Evolutionary conservation across 2,113 vertebrate species (phyloP).

Genomic region (Lucifuga dentata): DNA sequence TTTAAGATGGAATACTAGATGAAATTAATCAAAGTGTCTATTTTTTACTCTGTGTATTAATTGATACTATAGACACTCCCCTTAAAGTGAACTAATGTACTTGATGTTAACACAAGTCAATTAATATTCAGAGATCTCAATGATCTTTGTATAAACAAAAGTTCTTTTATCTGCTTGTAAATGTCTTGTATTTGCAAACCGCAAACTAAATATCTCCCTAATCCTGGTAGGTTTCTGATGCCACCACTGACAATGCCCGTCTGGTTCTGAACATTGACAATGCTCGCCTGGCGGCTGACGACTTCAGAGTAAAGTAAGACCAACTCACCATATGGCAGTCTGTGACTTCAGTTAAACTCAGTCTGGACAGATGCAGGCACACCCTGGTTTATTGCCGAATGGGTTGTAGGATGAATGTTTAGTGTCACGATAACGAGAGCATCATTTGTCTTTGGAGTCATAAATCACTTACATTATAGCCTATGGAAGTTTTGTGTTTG

Average conservation of each 20-base stretch:
- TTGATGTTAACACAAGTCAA: too few species aligned
- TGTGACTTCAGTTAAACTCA: slow-evolving; percentile 34
- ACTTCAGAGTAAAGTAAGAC: slow-evolving; percentile 85
- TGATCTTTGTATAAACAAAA: too few species aligned
- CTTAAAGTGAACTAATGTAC: too few species aligned
- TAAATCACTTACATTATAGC: slow-evolving; percentile 36
- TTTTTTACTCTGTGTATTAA: background rate
- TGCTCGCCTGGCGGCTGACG: slow-evolving; percentile 84
- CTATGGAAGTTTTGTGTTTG: background rate
- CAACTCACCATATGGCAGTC: background rate
- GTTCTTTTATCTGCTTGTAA: too few species aligned
- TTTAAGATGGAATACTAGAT: too few species aligned
- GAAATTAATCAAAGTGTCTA: too few species aligned
- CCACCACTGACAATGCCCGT: slow-evolving; percentile 81
- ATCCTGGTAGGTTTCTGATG: slow-evolving; percentile 84
- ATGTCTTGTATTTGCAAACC: too few species aligned
- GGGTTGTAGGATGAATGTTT: slow-evolving; percentile 7
- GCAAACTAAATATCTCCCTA: too few species aligned
- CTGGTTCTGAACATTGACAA: slow-evolving; percentile 85
- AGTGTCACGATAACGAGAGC: slow-evolving; percentile 21
- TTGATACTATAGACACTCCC: too few species aligned
- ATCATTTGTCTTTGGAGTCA: slow-evolving; percentile 11
- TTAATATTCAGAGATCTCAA: too few species aligned
- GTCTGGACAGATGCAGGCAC: slow-evolving; percentile 41
- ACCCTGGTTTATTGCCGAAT: slow-evolving; percentile 39